phyloP scores from a whole-genome alignment of 2,113 vertebrate genomes.

The Myrmecophaga tridactyla region DNA sequence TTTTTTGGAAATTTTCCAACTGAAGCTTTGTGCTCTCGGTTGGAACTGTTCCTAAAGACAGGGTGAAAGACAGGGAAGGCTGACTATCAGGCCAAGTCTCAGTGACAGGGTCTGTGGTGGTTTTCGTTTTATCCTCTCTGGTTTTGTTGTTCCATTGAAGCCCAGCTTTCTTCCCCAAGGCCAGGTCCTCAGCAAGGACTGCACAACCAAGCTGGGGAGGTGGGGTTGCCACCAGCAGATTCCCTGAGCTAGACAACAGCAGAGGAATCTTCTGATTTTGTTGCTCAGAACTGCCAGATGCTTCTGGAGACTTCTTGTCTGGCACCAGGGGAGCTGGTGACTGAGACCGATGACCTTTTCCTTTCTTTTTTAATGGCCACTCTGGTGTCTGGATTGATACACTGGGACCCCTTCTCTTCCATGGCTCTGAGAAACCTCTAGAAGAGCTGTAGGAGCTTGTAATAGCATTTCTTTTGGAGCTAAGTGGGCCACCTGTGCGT shows the following conservation, averaged over 20 bases:
- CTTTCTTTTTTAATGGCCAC: conserved; percentile 85
- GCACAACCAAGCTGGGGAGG: conserved; percentile 85
- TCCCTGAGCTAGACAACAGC: conserved; percentile 73
- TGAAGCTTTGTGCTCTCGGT: not conserved
- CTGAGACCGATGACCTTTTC: conserved; percentile 79
- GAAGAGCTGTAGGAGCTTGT: conserved; percentile 94
- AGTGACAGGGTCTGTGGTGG: conserved; percentile 23
- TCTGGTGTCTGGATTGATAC: not conserved
- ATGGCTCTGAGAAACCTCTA: conserved; percentile 81
- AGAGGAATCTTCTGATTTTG: conserved; percentile 86
- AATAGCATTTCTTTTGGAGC: conserved; percentile 89
- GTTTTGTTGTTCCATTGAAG: conserved; percentile 85
- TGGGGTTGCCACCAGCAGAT: conserved; percentile 83
- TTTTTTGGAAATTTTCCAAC: conserved; percentile 75
- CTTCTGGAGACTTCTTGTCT: conserved; percentile 75
- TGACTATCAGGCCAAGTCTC: not conserved
- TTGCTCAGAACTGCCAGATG: conserved; percentile 72
- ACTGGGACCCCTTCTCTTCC: not conserved
- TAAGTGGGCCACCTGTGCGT: conserved; percentile 69
- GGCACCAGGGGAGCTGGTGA: conserved; percentile 76
- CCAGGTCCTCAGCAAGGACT: conserved; percentile 85
- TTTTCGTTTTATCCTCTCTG: conserved; percentile 80
- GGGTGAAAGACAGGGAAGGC: rapidly evolving
- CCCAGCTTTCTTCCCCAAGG: conserved; percentile 83
- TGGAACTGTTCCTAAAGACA: not conserved